Evolutionary conservation across 2,888 invertebrate species (phyloP).

Genomic region (Polylopha cassiicola): DNA sequence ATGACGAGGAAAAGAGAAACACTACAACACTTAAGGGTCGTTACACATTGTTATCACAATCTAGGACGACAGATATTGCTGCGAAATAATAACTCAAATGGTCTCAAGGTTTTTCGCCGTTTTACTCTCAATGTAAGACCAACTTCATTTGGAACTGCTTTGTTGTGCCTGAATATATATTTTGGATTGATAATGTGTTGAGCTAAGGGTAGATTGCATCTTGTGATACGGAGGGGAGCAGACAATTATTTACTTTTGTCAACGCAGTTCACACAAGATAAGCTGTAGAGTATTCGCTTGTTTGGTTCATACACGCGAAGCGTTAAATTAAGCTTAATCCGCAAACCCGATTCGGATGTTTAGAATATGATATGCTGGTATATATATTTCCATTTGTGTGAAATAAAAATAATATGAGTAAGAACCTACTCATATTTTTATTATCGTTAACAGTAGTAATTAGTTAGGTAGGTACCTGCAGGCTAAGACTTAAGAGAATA

Average conservation of each 20-base stretch:
- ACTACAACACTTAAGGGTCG: slow-evolving; percentile 32
- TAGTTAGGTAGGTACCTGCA: no score
- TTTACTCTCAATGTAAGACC: no score
- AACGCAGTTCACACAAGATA: slow-evolving; percentile 15
- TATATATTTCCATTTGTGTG: no score
- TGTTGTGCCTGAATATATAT: slow-evolving; percentile 13
- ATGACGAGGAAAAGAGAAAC: slow-evolving; percentile 29
- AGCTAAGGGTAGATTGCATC: slow-evolving; percentile 17
- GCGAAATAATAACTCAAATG: slow-evolving; percentile 12
- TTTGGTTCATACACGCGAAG: background rate
- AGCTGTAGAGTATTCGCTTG: slow-evolving; percentile 1
- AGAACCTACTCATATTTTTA: no score
- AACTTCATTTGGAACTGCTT: slow-evolving; percentile 13
- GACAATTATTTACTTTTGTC: slow-evolving; percentile 19
- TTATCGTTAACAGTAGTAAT: no score
- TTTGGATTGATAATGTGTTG: slow-evolving; percentile 6
- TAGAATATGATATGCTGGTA: no score
- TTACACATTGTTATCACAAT: slow-evolving; percentile 17
- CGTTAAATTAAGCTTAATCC: no score
- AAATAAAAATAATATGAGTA: no score
- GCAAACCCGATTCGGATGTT: no score
- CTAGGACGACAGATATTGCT: slow-evolving; percentile 19
- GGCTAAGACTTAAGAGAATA: no score
- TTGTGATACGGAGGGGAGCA: slow-evolving; percentile 14
- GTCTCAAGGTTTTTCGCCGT: no score